Base-by-base conservation (phyloP, 2,888 invertebrate genomes). In the Agrochola lota region DNA sequence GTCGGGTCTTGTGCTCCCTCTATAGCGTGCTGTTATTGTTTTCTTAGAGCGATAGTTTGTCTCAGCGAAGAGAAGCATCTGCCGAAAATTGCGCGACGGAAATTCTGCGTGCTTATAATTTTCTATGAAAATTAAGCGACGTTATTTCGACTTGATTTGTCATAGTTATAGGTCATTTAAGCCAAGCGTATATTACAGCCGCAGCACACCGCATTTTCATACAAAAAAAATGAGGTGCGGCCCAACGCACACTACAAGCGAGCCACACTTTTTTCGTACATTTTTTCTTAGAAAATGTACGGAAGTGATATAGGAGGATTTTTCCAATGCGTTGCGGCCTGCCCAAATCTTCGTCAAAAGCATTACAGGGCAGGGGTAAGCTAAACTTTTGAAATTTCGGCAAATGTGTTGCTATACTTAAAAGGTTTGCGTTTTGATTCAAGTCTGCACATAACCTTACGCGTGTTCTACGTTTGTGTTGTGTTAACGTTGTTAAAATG, bases 401-500 rank as follows among this genome's bases (percentile, higher is more conserved):
- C 1, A 60, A 30, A 60, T 8, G 26, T 59, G 26, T 59, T 26
- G 26, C 0, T 59, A 17, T 1, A 59, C 17, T 17, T 30, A 26
- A 26, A 15, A 26, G 7, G 15, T 26, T 59, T 26, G 26, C 15
- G 26, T 17, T 59, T 72, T 12, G n/a, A 23, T 63, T 15, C 4
- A 49, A 2, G 64, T 82, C 43, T 79, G 66, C 23, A 52, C 59
- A 2, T 11, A 30, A 20, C 11, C 77, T 83, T 63, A 70, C 17
- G 52, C 64, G 35, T 35, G 60, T 73, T 81, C 46, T 26, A 12
- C 52, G 52, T 70, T 73, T 72, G 52, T 76, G 64, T 76, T n/a
- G 26, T 11, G 35, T 15, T 52, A 71, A 35, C 60, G 57, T 49
- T 79, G 75, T 78, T 57, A 60, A 62, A 74, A 74, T 78, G 64